Percentiles rank a stretch among this genome's conserved stretches.
These are phyloP conservation scores for Euphonia xanthogaster DNA, from an alignment of 2,797 vertebrate species.

Conservation along the genomic window DNA sequence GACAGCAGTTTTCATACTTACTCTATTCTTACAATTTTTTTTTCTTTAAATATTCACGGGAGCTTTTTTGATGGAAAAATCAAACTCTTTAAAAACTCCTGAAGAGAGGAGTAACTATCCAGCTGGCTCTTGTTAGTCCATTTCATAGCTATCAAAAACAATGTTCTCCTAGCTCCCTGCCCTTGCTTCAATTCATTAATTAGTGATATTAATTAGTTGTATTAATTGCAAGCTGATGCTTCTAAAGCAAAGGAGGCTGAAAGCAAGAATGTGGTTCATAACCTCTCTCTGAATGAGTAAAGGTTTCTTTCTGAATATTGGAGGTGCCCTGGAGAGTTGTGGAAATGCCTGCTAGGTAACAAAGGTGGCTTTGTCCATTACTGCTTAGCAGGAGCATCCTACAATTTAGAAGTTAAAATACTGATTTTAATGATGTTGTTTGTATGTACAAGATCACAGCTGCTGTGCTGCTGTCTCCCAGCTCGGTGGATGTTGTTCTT, in stretches of 20 bases:
- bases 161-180: not conserved
- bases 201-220: conserved; percentile 22
- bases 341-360: not conserved
- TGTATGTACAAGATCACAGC: not conserved
- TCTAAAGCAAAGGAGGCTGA: not conserved
- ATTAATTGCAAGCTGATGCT: conserved; percentile 11
- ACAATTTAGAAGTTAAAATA: not conserved
- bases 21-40: not conserved
- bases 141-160: not conserved
- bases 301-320: not conserved
- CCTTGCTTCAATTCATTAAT: conserved; percentile 6
- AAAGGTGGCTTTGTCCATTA: fast-evolving
- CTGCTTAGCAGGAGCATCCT: not conserved
- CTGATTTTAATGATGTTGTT: not conserved
- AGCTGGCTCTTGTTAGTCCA: not conserved
- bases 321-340: not conserved
- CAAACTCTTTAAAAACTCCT: not conserved
- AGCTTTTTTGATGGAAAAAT: not conserved
- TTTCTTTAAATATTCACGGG: not conserved
- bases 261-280: not conserved
- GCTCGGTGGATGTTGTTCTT: not conserved
- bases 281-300: not conserved
- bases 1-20: not conserved
- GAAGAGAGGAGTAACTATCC: not conserved
- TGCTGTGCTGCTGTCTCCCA: not conserved